phyloP scores from a whole-genome alignment of 2,888 invertebrate genomes.

The Ganaspis brasiliensis region DNA sequence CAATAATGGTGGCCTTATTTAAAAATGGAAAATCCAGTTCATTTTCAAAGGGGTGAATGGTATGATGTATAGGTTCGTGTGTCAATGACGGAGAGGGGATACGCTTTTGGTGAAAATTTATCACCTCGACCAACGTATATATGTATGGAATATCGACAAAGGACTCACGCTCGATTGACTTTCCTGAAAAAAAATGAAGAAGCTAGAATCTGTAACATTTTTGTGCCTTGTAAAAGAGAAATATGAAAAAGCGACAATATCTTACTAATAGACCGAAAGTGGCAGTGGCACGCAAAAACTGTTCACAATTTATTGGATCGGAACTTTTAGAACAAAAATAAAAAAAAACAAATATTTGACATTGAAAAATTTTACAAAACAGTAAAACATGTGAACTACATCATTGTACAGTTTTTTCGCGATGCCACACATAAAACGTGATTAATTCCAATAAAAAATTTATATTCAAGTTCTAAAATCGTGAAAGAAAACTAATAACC shows the following conservation, averaged over 20 bases:
- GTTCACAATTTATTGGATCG: slow-evolving; percentile 17
- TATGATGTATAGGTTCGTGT: slow-evolving; percentile 14
- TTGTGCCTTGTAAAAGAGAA: slow-evolving; percentile 13
- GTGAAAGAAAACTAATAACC: no score
- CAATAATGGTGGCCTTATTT: no score
- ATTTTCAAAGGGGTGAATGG: neutral
- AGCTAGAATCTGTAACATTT: slow-evolving; percentile 38
- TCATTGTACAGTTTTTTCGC: no score
- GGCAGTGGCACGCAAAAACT: neutral
- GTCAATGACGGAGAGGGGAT: slow-evolving; percentile 5
- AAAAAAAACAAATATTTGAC: neutral
- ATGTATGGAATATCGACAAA: slow-evolving; percentile 66
- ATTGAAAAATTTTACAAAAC: no score
- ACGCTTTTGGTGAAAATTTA: slow-evolving; percentile 31
- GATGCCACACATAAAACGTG: no score
- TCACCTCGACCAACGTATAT: slow-evolving; percentile 4
- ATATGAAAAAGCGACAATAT: slow-evolving; percentile 20
- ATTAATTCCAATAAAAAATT: no score
- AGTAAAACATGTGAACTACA: no score
- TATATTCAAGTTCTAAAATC: no score
- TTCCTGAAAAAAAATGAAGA: slow-evolving; percentile 54
- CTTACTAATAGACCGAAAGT: slow-evolving; percentile 30
- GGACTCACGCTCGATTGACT: slow-evolving; percentile 75
- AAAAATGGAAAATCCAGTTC: slow-evolving; percentile 1
- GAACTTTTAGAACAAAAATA: neutral